phyloP scores from a whole-genome alignment of 2,113 vertebrate genomes.

The Tenrec ecaudatus region DNA sequence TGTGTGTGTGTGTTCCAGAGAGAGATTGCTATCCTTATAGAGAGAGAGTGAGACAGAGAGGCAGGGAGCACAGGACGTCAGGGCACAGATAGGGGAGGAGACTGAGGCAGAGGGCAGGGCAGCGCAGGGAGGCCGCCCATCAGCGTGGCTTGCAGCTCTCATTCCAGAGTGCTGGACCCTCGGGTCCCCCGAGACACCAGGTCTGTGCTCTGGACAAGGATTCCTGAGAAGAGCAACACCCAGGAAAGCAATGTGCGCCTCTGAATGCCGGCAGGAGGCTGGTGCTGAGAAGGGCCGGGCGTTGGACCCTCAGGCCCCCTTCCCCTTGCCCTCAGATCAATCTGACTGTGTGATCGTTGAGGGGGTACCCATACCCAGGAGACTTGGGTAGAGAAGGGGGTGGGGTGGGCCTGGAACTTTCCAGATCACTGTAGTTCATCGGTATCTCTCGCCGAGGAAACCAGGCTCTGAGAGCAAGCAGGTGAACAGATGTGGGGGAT shows the following conservation, averaged over 20 bases:
- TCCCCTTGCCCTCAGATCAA: accelerated
- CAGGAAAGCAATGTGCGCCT: accelerated
- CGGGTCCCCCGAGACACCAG: accelerated
- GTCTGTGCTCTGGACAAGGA: background rate
- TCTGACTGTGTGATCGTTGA: accelerated
- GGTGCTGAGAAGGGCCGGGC: too few species aligned
- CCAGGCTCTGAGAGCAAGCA: background rate
- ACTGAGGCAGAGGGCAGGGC: background rate
- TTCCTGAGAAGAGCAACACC: background rate
- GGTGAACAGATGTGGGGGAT: background rate
- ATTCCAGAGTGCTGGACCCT: too few species aligned
- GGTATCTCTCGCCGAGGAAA: background rate
- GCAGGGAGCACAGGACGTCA: accelerated
- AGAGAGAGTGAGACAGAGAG: accelerated
- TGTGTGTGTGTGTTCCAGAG: background rate
- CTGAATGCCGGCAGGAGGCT: background rate
- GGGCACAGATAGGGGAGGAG: background rate
- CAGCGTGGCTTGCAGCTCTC: accelerated
- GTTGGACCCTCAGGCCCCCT: too few species aligned
- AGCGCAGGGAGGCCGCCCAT: accelerated
- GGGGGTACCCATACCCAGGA: accelerated
- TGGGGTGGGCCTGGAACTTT: accelerated
- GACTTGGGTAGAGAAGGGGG: background rate
- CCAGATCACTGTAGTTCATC: background rate
- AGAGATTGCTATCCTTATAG: too few species aligned